Conservation (phyloP, 2,888 invertebrate genomes). For the Chrysodeixis includens region DNA sequence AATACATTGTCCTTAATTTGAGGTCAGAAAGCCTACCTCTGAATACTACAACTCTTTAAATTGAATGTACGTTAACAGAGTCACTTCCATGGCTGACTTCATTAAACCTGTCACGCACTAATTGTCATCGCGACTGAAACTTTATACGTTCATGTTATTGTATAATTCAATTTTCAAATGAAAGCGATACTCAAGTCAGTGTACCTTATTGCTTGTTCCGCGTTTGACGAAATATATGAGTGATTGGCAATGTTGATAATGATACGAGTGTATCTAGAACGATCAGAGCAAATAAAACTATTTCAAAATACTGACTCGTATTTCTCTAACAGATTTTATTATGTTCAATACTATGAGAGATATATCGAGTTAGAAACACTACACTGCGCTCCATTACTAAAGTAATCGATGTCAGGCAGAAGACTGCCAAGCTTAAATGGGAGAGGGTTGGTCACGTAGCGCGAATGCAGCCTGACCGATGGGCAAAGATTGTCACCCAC, state of each 20-base stretch:
- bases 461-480: too few species aligned
- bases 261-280: conserved; percentile 3
- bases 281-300: not conserved
- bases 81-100: conserved; percentile 17
- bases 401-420: too few species aligned
- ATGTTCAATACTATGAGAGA: too few species aligned
- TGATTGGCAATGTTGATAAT: conserved; percentile 6
- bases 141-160: conserved; percentile 64
- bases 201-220: conserved; percentile 50
- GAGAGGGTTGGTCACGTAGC: too few species aligned
- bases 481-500: too few species aligned
- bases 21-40: not conserved
- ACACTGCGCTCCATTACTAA: too few species aligned
- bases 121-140: conserved; percentile 63
- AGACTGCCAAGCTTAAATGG: too few species aligned
- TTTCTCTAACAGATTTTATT: too few species aligned
- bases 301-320: not conserved
- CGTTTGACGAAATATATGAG: conserved; percentile 52
- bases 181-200: conserved; percentile 63
- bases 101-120: conserved; percentile 65
- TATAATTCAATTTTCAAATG: conserved; percentile 67
- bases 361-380: too few species aligned
- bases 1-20: too few species aligned
- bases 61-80: conserved; percentile 6
- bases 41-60: not conserved